Percentiles rank a stretch among this genome's conserved stretches.
phyloP scores from a whole-genome alignment of 2,888 invertebrate species.

The Trissoscelio sp. region DNA sequence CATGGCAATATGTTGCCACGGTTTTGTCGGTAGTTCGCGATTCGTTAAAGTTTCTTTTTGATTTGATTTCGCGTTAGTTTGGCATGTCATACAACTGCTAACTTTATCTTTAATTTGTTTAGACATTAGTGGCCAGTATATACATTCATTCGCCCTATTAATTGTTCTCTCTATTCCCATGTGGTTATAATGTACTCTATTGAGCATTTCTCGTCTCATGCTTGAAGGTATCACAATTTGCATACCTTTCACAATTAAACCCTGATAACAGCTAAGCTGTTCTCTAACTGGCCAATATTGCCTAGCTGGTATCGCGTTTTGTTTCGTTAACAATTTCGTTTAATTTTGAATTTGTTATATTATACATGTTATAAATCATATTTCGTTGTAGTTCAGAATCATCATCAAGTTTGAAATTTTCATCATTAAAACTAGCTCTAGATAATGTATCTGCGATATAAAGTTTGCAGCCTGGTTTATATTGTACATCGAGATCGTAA shows the following conservation, averaged over 20 bases:
- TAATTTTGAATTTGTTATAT: slow-evolving; percentile 34
- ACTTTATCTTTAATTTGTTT: slow-evolving; percentile 67
- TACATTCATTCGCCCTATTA: slow-evolving; percentile 51
- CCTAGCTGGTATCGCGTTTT: slow-evolving; percentile 6
- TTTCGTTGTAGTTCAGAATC: slow-evolving; percentile 10
- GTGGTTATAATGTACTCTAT: slow-evolving; percentile 54
- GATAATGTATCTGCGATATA: slow-evolving; percentile 75
- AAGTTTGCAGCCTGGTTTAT: slow-evolving; percentile 72
- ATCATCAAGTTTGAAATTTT: slow-evolving; percentile 39
- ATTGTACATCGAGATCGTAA: slow-evolving; percentile 53
- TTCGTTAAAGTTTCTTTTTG: too few species aligned
- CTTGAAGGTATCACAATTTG: slow-evolving; percentile 52
- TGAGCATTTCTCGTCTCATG: slow-evolving; percentile 37
- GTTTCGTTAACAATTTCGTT: slow-evolving; percentile 43
- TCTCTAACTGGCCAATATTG: slow-evolving; percentile 37
- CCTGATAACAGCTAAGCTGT: slow-evolving; percentile 15
- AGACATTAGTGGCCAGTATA: slow-evolving; percentile 61
- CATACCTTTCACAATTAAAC: slow-evolving; percentile 46
- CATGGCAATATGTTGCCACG: too few species aligned
- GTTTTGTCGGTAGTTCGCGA: too few species aligned
- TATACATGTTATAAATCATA: slow-evolving; percentile 71
- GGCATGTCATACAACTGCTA: slow-evolving; percentile 56
- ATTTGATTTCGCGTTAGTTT: slow-evolving; percentile 66
- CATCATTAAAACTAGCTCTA: slow-evolving; percentile 58
- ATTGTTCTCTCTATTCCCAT: slow-evolving; percentile 53